Evolutionary conservation across 2,888 invertebrate species (phyloP), one percentile per base, ranked within the genome.

Genomic region (Maniola hyperantus): DNA sequence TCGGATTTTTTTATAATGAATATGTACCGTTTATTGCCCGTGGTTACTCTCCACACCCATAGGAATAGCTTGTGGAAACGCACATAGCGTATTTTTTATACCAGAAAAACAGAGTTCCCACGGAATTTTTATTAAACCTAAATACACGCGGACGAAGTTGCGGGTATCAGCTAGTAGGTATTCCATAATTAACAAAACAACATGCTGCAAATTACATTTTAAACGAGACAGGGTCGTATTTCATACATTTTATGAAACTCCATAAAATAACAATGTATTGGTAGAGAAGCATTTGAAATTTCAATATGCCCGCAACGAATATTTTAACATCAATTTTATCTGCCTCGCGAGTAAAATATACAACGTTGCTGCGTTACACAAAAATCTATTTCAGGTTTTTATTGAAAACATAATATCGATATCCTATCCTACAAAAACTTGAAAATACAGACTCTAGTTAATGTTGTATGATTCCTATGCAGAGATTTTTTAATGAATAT

Each of bases 261-360:
- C 18, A 2, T 48, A 48, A 48, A 48, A 48, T 48, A 48, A 48
- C 15, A 48, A 18, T 18, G 18, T 10, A 48, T 2, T 48, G 18
- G 18, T 18, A 48, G 18, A 46, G 15, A 15, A 46, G 46, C 48
- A 8, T 18, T 18, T 48, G 15, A 48, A 48, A 48, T 15, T 18
- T 48, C 48, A 15, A 48, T 48, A 48, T 48, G 18, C 48, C 18
- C 15, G 48, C 18, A 18, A 48, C 48, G 48, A 48, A 48, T 48
- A 48, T 48, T 48, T 48, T 18, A 18, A 18, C 48, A 18, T 48
- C 15, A 48, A 48, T 46, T 46, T 46, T 46, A 15, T 46, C 15
- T 46, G 7, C 46, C 46, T 46, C 46, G 15, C 46, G 46, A 46
- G 46, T n/a, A 46, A 46, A 46, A 46, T 46, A 46, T 15, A 15